Evolutionary conservation across 1,140 invertebrate genomes (phyloP), one percentile per base, ranked within the genome.

Genomic region (Sycophila sp.): DNA sequence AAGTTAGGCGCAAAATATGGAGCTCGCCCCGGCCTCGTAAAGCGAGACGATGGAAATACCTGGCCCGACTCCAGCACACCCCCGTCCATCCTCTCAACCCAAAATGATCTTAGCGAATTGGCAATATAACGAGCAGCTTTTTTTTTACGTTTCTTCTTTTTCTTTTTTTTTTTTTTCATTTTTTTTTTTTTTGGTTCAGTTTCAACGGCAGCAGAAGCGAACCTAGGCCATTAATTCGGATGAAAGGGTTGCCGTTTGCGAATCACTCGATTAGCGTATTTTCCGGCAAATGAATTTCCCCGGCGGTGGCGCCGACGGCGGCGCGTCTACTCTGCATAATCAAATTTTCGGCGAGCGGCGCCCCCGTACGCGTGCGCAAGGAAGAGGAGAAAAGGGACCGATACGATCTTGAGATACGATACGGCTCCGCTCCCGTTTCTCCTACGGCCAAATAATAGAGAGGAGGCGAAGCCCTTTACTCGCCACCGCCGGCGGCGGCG

Each of bases 81-180:
- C 24, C 56, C n/a, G n/a, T n/a, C n/a, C n/a, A n/a, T n/a, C n/a
- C n/a, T n/a, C n/a, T n/a, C n/a, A n/a, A n/a, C 11, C 59, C 32
- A 45, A 68, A 68, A 77, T 75, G 71, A 76, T 75, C 63, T 76
- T 72, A 74, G 69, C 60, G 58, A 70, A 78, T 75, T 76, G 76
- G 72, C 56, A 74, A 73, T 75, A 71, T 63, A 63, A 70, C 47
- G 58, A 69, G 45, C 56, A 40, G 56, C 42, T 51, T 60, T 19
- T 32, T 10, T 36, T 19, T 2, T 13, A 2, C 67, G 65, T 62
- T 63, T 69, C 34, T 51, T 69, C 49, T 38, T 19, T 3, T 2
- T 10, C 17, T 53, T 22, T 40, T 24, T 60, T 30, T 51, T 13
- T 34, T 11, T 32, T 32, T 17, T 55, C 24, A n/a, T 13, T 36